Evolutionary conservation across 2,797 vertebrate genomes (phyloP), one percentile per base, ranked within the genome.

Genomic region (Cercopithecus hamlyni): DNA sequence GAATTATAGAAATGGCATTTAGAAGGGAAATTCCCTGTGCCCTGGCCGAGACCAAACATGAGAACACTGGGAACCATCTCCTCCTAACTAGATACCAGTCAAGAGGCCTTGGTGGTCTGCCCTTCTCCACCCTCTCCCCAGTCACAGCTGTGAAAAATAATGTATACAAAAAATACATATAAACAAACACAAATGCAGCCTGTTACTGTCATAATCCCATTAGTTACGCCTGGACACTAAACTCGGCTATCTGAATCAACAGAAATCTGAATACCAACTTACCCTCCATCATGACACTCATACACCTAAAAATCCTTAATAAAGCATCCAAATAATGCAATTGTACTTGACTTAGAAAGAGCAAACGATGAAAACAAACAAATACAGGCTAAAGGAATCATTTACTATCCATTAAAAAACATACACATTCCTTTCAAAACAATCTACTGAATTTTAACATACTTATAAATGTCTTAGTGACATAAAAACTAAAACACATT

Each of bases 281-380:
- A 85, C 33, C 92, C 92, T 48, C 36, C 88, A 90, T 57, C 57
- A 73, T 17, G 72, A 93, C 43, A 39, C 24, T 88, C 36, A 91
- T 48, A 92, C 76, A 64, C 55, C 82, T 73, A 92, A 43, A 58
- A 93, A 85, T 39, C 73, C 26, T 73, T 70, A 57, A 72, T 67
- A 91, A 89, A 96, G 43, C 93, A 90, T 67, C 45, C 61, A 91
- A 97, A 92, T 61, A 67, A 96, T 14, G 41, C 70, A 84, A 91
- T 15, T 79, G 91, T 33, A 90, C 22, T 77, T 96, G 64, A 83
- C 52, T 91, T 81, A 90, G 73, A 70, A 96, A 96, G 93, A 86
- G 9, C 39, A 87, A 75, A 90, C 10, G 22, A 61, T 52, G 52
- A 88, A 95, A 93, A 48, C 48, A 88, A 93, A n/a, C 58, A 88